Base-by-base conservation (phyloP, 2,113 vertebrate genomes). In the Cephalopterus ornatus region DNA sequence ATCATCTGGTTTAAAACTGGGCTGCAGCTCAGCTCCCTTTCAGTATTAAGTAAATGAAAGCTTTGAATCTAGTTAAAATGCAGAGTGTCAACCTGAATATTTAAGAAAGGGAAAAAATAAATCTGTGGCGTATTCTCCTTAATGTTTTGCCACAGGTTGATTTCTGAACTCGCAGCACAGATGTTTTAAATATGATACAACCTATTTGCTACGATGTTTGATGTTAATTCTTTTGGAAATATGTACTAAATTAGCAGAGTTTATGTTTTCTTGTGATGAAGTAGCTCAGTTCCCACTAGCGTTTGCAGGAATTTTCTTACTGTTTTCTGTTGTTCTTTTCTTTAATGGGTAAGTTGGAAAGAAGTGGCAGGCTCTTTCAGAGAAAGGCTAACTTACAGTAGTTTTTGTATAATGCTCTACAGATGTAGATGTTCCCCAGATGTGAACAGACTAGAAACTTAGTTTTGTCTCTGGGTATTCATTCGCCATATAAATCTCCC, bases 401-500 rank as follows among this genome's bases (percentile, higher is more conserved):
- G 95, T 92, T 95, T 95, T 83, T 91, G 70, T 92, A 76, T 96
- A 96, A 96, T 97, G 97, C 84, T 97, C 95, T 95, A 92, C 94
- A 96, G 91, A 97, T 97, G 94, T 97, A 89, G 89, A 93, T 97
- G 95, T 96, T 94, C 94, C 97, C 93, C 97, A 98, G 96, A 98
- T 98, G 97, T 97, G 95, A 97, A 97, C 88, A 95, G 95, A 97
- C 71, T 91, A 96, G 97, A 98, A 98, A 97, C 97, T 97, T 97
- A 97, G 95, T 98, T 98, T 97, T 97, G 94, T 98, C 97, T 97
- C 95, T 37, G 85, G 95, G 96, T 97, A 97, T 98, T 98, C 98
- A 97, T 98, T 98, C 35, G 7, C 95, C 94, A 23, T 97, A 98
- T 98, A 98, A 98, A 98, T 98, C 98, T 98, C 94, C 95, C 73